Conservation (phyloP, 92 coral and sea anemone genomes). For the Siderastrea radians region DNA sequence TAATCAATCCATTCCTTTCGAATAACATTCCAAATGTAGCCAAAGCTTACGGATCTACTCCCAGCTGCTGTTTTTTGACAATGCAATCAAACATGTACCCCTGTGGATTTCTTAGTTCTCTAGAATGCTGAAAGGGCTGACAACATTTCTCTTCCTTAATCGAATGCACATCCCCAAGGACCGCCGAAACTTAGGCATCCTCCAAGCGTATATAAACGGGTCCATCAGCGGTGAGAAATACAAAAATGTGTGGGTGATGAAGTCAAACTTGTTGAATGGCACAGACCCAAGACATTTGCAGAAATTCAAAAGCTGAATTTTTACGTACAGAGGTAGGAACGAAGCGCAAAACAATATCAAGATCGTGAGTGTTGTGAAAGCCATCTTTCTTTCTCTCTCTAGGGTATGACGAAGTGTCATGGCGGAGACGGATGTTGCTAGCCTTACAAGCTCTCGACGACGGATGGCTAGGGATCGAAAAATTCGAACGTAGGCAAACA, state of each 20-base stretch:
- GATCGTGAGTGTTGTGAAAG: neutral
- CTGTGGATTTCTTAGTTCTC: neutral
- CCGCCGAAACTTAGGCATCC: slow-evolving; percentile 23
- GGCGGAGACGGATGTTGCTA: neutral
- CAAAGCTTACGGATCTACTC: too few relatives aligned
- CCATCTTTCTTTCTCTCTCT: slow-evolving; percentile 17
- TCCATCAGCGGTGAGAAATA: slow-evolving; percentile 4
- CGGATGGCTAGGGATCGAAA: slow-evolving; percentile 19
- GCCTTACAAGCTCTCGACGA: neutral
- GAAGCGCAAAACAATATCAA: neutral
- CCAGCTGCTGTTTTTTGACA: too few relatives aligned
- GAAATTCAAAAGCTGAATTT: slow-evolving; percentile 7
- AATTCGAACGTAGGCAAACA: slow-evolving; percentile 5
- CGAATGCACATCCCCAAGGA: neutral
- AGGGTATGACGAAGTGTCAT: slow-evolving; percentile 11
- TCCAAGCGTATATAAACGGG: slow-evolving; percentile 17
- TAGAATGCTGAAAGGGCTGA: neutral
- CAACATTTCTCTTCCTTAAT: neutral
- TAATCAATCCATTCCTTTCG: too few relatives aligned
- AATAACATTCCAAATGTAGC: too few relatives aligned
- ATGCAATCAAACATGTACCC: too few relatives aligned
- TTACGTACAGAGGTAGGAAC: neutral
- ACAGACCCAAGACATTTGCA: neutral
- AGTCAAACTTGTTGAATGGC: neutral
- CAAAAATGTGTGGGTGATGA: neutral